These are phyloP conservation scores for Apantesis nais DNA, from an alignment of 2,888 invertebrate genomes.

Conservation along the genomic window DNA sequence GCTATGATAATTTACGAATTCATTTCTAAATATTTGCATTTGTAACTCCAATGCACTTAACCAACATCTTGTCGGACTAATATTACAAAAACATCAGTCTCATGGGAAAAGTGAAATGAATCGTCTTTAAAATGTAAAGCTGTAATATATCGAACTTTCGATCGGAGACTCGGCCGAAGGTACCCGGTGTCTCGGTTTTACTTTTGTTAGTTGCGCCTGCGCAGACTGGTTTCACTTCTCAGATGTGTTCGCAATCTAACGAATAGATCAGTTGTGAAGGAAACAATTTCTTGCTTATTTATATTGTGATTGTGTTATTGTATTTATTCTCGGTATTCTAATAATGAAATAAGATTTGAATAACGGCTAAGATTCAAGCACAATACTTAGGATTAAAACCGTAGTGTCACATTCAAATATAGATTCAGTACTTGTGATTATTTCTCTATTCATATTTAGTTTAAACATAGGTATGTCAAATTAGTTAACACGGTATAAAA, in stretches of 20 bases:
- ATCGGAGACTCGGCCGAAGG: conserved; percentile 44
- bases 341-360: conserved; percentile 7
- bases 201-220: conserved; percentile 49
- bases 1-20: background rate
- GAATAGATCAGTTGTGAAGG: conserved; percentile 36
- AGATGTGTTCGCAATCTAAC: conserved; percentile 38
- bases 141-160: conserved; percentile 57
- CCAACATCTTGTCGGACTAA: conserved; percentile 14
- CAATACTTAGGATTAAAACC: background rate
- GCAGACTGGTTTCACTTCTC: conserved; percentile 47
- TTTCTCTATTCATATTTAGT: too few species aligned
- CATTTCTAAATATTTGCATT: background rate
- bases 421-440: background rate
- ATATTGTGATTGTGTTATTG: conserved; percentile 22
- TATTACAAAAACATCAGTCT: conserved; percentile 28
- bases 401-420: background rate
- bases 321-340: conserved; percentile 11
- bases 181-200: conserved; percentile 49
- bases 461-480: too few species aligned
- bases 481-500: too few species aligned
- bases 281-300: conserved; percentile 33
- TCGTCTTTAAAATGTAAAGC: conserved; percentile 40
- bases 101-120: conserved; percentile 50
- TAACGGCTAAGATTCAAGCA: background rate
- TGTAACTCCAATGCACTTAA: background rate